Evolutionary conservation across 2,888 invertebrate species (phyloP), one percentile per base, ranked within the genome.

Genomic region (Apotomis betuletana): DNA sequence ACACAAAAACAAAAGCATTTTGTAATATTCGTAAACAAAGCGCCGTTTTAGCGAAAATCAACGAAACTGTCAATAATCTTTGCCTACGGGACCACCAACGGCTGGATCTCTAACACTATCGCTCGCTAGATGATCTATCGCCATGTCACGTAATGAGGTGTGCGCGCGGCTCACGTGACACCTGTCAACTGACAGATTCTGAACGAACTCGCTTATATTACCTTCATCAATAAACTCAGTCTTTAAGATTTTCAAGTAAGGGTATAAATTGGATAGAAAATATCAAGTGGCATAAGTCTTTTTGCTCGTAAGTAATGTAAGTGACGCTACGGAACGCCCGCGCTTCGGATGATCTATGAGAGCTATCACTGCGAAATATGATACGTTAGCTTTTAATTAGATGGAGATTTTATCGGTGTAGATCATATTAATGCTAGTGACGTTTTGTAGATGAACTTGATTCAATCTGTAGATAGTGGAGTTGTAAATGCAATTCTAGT

Each of bases 261-360:
- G n/a, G 61, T 71, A 41, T 6, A 27, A 13, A 57, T 8, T 61
- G 3, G 15, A 36, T n/a, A n/a, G n/a, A 10, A 10, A 12, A 10
- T 57, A 6, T 9, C 6, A 44, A 6, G 13, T 10, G 8, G 57
- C 36, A 44, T n/a, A 38, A 9, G 57, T 6, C n/a, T 12, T 71
- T 52, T 44, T 62, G n/a, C 49, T 67, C 44, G 41, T 51, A 6
- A 13, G 27, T 36, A 5, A 5, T 57, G 36, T 4, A 59, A 27
- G 74, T 88, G 90, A 90, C 86, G 85, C 82, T 80, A 82, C 88
- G 87, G 88, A 91, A 90, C 91, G 90, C 89, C 90, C 85, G 86
- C 85, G 85, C 81, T 75, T 81, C 82, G 77, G 82, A 88, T 87
- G 87, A 88, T 89, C 87, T 83, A 85, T 86, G 83, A 70, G 73